Evolutionary conservation across 2,888 invertebrate genomes (phyloP).

Genomic region (Caprella mutica): DNA sequence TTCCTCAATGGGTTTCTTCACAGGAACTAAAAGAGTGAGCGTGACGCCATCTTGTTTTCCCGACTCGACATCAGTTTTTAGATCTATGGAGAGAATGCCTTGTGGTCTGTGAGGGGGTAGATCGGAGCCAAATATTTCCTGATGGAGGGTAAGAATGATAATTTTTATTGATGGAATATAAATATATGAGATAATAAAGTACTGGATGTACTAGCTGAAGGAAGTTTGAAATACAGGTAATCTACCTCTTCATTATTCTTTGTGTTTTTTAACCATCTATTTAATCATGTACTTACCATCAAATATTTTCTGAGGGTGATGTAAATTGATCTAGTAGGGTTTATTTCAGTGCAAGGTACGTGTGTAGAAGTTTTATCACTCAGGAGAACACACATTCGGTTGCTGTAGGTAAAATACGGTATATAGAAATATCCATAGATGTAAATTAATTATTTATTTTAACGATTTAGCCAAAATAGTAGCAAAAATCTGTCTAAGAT

Average conservation of each 20-base stretch:
- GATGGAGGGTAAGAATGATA: constrained; percentile 15
- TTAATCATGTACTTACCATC: too few species aligned
- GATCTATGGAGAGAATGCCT: constrained; percentile 60
- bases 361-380: constrained; percentile 74
- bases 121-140: constrained; percentile 77
- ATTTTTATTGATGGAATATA: not conserved
- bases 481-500: not conserved
- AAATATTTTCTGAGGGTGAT: constrained; percentile 77
- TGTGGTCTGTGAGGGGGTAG: constrained; percentile 71
- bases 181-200: not conserved
- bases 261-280: too few species aligned
- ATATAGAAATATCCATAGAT: too few species aligned
- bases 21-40: constrained; percentile 67
- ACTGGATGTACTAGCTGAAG: too few species aligned
- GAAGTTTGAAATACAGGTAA: too few species aligned
- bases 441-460: too few species aligned
- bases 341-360: constrained; percentile 76
- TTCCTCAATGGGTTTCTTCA: constrained; percentile 72
- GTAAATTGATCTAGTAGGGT: constrained; percentile 72
- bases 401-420: constrained; percentile 48
- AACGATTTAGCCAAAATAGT: not conserved
- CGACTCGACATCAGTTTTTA: constrained; percentile 13
- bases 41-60: constrained; percentile 42
- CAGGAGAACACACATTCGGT: constrained; percentile 68
- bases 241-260: too few species aligned